These are phyloP conservation scores for Oreochromis niloticus DNA, from an alignment of 2,113 vertebrate genomes.

Conservation along the genomic window DNA sequence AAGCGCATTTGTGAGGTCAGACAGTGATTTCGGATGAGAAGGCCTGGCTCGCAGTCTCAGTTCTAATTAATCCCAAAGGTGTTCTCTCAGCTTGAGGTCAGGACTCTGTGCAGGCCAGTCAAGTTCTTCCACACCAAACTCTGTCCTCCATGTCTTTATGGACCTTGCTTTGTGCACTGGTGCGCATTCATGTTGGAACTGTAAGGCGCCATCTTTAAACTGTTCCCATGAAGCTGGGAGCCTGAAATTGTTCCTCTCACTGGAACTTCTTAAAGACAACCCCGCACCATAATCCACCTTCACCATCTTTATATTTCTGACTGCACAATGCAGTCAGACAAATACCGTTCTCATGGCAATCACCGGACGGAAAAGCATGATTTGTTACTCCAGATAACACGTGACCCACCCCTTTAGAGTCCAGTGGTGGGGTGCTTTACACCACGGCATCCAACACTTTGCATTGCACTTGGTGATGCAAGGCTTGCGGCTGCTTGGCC, in stretches of 20 bases:
- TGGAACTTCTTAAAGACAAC: too few relatives aligned
- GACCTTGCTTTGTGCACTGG: not conserved
- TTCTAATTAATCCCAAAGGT: not conserved
- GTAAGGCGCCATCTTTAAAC: not conserved
- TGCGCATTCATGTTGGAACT: not conserved
- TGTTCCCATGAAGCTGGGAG: not conserved
- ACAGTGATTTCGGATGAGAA: rapidly evolving
- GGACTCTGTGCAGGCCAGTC: not conserved
- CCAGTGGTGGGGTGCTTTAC: not conserved
- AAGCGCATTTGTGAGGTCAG: not conserved
- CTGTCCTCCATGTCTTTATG: not conserved
- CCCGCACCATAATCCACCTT: too few relatives aligned
- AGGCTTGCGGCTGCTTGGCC: not conserved
- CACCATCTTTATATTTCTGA: not conserved
- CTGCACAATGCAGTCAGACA: not conserved
- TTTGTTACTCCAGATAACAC: not conserved
- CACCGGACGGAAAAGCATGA: not conserved
- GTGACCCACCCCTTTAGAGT: not conserved
- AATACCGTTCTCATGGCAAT: not conserved
- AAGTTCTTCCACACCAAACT: not conserved
- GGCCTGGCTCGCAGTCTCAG: not conserved
- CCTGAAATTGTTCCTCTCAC: not conserved
- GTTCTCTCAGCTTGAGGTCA: not conserved
- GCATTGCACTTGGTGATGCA: not conserved
- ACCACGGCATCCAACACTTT: not conserved